Evolutionary conservation across 2,113 vertebrate genomes (phyloP), one percentile per base, ranked within the genome.

Genomic region (Thamnaconus septentrionalis): DNA sequence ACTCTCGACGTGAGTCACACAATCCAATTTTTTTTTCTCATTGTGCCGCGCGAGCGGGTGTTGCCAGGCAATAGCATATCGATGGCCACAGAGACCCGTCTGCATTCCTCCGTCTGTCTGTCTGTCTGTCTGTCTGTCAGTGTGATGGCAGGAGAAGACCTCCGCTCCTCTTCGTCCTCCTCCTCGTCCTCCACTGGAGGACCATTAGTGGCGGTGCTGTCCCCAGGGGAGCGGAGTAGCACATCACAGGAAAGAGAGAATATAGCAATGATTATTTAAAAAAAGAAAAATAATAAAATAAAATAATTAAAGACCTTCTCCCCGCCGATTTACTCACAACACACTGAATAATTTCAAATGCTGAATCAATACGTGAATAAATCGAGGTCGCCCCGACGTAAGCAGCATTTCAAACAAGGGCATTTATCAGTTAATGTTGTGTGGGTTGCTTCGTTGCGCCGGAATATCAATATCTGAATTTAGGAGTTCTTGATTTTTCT

Each of bases 11-110:
- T 51, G 7, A 70, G 59, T 56, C 69, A 74, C 64, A 59, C 72
- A 71, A 75, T 80, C 75, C 81, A 75, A 75, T 85, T 2, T 8
- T 8, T 48, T 4, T 72, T 78, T 71, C 71, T 76, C 73, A 66
- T 80, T 61, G 64, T 48, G 64, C 56, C 31, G 7, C 39, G 68
- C 46, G 8, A 73, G 46, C 76, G 61, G 67, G 78, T 69, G 82
- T 88, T 88, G 84, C 86, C 84, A 80, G 84, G 82, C 79, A 82
- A 78, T 85, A 56, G 68, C 71, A 64, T 76, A 80, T 69, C 50
- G 40, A 76, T 51, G 61, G 56, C 56, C 58, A 58, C 42, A n/a
- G 12, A 5, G 3, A 66, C 45, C 66, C 46, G 53, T 69, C 69
- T 67, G 68, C 67, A 79, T 81, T 77, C 75, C 62, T 69, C 56